Evolutionary conservation across 2,888 invertebrate species (phyloP).

Genomic region (Molanna angustata): DNA sequence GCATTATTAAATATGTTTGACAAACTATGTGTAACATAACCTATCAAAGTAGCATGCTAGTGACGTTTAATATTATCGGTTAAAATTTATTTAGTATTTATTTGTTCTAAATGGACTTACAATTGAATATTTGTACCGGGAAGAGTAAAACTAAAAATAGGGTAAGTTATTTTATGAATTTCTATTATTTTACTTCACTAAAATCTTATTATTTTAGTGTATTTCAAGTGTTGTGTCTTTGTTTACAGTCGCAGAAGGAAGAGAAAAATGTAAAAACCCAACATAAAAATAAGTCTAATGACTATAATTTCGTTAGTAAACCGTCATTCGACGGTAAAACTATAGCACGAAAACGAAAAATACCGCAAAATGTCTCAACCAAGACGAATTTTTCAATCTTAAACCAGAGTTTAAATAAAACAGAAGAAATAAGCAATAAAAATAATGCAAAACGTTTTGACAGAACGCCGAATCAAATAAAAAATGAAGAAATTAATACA

Average conservation of each 20-base stretch:
- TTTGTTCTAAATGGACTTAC: conserved; percentile 47
- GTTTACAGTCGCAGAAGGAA: conserved; percentile 26
- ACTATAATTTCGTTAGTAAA: conserved; percentile 49
- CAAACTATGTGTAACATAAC: background rate
- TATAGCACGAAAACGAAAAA: conserved; percentile 44
- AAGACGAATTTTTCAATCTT: conserved; percentile 24
- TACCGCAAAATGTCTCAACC: conserved; percentile 5
- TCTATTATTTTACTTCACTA: background rate
- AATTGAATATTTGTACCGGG: conserved; percentile 47
- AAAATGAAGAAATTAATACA: too few relatives aligned
- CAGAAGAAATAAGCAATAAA: too few relatives aligned
- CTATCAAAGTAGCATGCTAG: background rate
- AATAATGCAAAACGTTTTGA: too few relatives aligned
- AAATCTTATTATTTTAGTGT: background rate
- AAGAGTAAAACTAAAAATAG: conserved; percentile 38
- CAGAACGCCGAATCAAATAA: too few relatives aligned
- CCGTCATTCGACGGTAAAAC: conserved; percentile 48
- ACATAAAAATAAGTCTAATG: conserved; percentile 4
- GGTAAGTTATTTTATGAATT: conserved; percentile 12
- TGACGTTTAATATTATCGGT: background rate
- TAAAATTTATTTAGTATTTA: background rate
- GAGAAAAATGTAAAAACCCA: conserved; percentile 35
- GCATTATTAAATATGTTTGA: background rate
- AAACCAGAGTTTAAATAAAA: too few relatives aligned
- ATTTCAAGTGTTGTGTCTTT: conserved; percentile 2